These are phyloP conservation scores for Philypnodon macrostomus DNA, from an alignment of 2,797 vertebrate species.

Conservation along the genomic window DNA sequence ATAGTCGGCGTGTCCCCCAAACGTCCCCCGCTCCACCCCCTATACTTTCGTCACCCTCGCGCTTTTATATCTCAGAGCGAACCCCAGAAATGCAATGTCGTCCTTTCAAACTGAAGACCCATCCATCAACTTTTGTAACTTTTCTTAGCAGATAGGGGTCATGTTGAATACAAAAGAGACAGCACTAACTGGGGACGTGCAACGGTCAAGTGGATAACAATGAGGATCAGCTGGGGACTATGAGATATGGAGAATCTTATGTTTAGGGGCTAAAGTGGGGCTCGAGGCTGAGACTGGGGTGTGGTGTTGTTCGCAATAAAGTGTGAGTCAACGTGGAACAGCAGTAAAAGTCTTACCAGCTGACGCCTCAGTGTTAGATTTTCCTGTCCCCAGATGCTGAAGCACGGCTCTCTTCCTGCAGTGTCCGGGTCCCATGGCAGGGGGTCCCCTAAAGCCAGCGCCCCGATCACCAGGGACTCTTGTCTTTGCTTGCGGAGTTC, in stretches of 20 bases:
- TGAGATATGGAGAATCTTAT: constrained; percentile 6
- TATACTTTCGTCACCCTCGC: constrained; percentile 54
- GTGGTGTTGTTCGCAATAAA: constrained; percentile 8
- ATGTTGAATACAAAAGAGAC: constrained; percentile 56
- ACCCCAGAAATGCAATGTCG: constrained; percentile 37
- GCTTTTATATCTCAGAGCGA: constrained; percentile 68
- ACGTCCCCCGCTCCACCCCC: constrained; percentile 67
- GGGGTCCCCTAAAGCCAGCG: constrained; percentile 76
- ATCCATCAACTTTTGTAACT: constrained; percentile 70
- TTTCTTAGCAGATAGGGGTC: constrained; percentile 52
- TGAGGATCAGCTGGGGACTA: constrained; percentile 10
- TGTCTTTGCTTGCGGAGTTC: constrained; percentile 85
- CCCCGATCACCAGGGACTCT: constrained; percentile 84
- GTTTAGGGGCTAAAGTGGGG: constrained; percentile 8
- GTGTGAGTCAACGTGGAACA: constrained; percentile 19
- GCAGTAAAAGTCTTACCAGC: constrained; percentile 70
- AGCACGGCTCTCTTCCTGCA: constrained; percentile 53
- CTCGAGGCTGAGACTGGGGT: constrained; percentile 7
- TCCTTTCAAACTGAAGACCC: constrained; percentile 42
- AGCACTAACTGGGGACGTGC: constrained; percentile 33
- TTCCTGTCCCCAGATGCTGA: constrained; percentile 74
- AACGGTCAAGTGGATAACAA: constrained; percentile 40
- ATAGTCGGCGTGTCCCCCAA: constrained; percentile 56
- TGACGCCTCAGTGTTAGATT: constrained; percentile 79
- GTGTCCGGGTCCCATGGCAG: constrained; percentile 46